Evolutionary conservation across 2,113 vertebrate species (phyloP).

Genomic region (Desmodus rotundus): DNA sequence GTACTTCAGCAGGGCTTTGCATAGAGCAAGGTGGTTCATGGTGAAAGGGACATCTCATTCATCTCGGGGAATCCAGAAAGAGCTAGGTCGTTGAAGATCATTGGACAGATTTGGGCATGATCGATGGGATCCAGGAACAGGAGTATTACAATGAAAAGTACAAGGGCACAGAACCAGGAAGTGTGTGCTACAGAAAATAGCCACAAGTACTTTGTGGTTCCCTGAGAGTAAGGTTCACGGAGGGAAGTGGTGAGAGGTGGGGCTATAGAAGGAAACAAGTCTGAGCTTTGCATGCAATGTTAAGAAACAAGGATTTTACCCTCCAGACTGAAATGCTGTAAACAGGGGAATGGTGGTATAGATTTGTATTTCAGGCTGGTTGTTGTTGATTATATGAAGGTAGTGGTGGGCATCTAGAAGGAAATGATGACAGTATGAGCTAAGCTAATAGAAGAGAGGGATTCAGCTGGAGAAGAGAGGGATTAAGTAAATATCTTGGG

Average conservation of each 20-base stretch:
- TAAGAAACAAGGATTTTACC: not conserved
- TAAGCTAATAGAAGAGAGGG: not conserved
- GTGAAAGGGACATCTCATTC: not conserved
- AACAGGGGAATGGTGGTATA: not conserved
- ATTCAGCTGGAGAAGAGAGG: not conserved
- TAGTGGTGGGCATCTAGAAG: not conserved
- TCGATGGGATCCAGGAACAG: not conserved
- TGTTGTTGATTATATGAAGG: not conserved
- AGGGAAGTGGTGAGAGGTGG: conserved; percentile 36
- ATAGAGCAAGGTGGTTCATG: not conserved
- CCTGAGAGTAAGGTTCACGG: not conserved
- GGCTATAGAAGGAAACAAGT: not conserved
- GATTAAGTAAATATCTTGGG: not conserved
- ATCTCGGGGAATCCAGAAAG: not conserved
- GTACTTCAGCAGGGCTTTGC: not conserved
- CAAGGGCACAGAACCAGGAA: not conserved
- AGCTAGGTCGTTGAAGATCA: not conserved
- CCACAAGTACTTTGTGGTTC: not conserved
- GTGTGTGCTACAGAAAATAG: not conserved
- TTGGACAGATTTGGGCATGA: not conserved
- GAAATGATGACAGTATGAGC: not conserved
- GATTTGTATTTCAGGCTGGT: not conserved
- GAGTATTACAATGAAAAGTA: not conserved
- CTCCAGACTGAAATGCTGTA: not conserved
- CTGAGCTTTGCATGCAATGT: not conserved